These are phyloP conservation scores for Perodicticus potto DNA, from an alignment of 2,797 vertebrate genomes.

Conservation along the genomic window DNA sequence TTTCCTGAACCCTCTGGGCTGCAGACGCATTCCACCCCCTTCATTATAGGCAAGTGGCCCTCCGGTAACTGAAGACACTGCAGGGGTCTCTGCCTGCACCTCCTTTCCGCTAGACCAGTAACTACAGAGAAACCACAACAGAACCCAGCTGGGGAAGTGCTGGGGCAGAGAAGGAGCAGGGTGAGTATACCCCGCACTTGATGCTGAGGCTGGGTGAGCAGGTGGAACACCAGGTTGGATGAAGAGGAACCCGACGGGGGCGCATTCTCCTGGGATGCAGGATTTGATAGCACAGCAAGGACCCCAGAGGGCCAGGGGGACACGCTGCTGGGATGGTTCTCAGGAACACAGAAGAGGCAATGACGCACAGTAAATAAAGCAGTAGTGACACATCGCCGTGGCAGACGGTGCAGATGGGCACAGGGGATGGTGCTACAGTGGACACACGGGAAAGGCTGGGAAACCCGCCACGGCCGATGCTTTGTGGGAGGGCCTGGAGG, in stretches of 20 bases:
- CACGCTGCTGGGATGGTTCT: not conserved
- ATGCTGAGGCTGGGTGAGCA: not conserved
- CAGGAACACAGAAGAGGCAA: not conserved
- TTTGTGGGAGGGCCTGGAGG: not conserved
- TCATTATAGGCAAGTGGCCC: not conserved
- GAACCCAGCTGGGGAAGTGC: not conserved
- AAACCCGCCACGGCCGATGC: no score
- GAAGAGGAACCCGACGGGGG: not conserved
- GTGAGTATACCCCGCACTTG: rapidly evolving
- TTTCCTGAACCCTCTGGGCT: not conserved
- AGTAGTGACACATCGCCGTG: no score
- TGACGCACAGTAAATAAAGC: not conserved
- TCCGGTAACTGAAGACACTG: not conserved
- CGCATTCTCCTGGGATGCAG: not conserved
- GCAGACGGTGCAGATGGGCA: not conserved
- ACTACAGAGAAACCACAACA: not conserved
- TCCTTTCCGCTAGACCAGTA: not conserved
- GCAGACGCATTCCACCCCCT: not conserved
- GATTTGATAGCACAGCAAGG: not conserved
- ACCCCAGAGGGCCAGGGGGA: not conserved
- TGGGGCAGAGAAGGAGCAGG: not conserved
- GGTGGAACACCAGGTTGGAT: no score
- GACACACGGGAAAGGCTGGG: not conserved
- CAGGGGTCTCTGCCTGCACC: not conserved
- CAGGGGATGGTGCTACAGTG: not conserved